phyloP scores from a whole-genome alignment of 2,888 invertebrate genomes.

The Phanerotoma sp. region DNA sequence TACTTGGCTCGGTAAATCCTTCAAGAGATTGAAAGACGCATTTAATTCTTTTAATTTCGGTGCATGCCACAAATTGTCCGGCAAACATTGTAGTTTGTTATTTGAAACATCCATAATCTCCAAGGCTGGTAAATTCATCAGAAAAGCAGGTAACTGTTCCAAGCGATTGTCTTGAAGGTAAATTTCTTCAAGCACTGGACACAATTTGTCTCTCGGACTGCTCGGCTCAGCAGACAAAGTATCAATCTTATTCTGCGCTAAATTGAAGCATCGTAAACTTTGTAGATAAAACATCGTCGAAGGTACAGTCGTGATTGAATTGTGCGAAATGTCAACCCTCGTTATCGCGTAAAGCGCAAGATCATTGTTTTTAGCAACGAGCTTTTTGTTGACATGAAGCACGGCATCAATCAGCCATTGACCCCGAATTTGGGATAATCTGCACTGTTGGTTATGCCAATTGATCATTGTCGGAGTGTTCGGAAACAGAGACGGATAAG shows the following conservation, averaged over 20 bases:
- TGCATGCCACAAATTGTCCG: slow-evolving; percentile 83
- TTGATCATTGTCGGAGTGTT: slow-evolving; percentile 84
- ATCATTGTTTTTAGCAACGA: slow-evolving; percentile 67
- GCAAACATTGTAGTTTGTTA: slow-evolving; percentile 84
- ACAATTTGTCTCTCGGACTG: slow-evolving; percentile 61
- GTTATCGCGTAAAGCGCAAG: slow-evolving; percentile 89
- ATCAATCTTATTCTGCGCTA: slow-evolving; percentile 83
- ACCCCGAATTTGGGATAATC: slow-evolving; percentile 70
- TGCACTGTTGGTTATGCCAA: slow-evolving; percentile 83
- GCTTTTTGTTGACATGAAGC: slow-evolving; percentile 78
- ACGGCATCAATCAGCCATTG: slow-evolving; percentile 86
- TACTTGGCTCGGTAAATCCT: slow-evolving; percentile 66
- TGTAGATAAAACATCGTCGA: slow-evolving; percentile 79
- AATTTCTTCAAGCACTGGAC: slow-evolving; percentile 84
- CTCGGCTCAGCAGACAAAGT: slow-evolving; percentile 63
- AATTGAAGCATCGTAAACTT: slow-evolving; percentile 81
- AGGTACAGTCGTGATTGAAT: slow-evolving; percentile 79
- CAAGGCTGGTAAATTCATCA: slow-evolving; percentile 80
- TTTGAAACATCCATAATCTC: slow-evolving; percentile 88
- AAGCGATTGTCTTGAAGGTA: slow-evolving; percentile 89
- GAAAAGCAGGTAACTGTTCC: slow-evolving; percentile 75
- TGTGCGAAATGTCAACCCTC: slow-evolving; percentile 88
- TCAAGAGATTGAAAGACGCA: slow-evolving; percentile 83
- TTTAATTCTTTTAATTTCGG: slow-evolving; percentile 86
- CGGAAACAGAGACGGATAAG: slow-evolving; percentile 80